Evolutionary conservation across 1,140 invertebrate genomes (phyloP).

Genomic region (Chlorops oryzae): DNA sequence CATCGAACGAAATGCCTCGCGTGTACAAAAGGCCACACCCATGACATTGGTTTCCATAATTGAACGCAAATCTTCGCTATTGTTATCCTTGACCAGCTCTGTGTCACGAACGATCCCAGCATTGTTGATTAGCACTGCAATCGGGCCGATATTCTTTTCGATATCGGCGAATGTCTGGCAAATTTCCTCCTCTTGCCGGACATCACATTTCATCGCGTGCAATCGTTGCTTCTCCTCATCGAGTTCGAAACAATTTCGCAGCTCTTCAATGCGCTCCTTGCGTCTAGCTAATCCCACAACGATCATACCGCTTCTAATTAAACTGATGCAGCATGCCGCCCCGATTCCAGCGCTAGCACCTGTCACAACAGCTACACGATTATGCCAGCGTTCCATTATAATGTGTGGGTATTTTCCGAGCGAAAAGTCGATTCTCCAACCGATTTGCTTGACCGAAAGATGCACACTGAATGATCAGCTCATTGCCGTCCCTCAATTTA

Average conservation of each 20-base stretch:
- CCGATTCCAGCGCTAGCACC: constrained; percentile 51
- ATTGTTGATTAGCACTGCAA: constrained; percentile 70
- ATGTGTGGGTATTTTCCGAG: too few species aligned
- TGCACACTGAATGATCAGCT: too few species aligned
- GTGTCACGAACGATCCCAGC: constrained; percentile 53
- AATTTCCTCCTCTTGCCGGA: constrained; percentile 61
- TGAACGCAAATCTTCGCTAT: constrained; percentile 21
- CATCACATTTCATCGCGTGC: constrained; percentile 53
- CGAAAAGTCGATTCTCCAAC: too few species aligned
- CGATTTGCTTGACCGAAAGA: too few species aligned
- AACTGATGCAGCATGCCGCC: constrained; percentile 37
- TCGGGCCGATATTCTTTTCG: constrained; percentile 55
- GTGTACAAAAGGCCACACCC: constrained; percentile 57
- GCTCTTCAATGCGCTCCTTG: constrained; percentile 27
- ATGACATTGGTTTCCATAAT: constrained; percentile 61
- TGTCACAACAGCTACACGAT: constrained; percentile 14
- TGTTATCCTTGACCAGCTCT: constrained; percentile 12
- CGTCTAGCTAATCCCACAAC: constrained; percentile 55
- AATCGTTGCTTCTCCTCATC: constrained; percentile 41
- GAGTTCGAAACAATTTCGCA: constrained; percentile 24
- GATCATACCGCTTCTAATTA: constrained; percentile 51
- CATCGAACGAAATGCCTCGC: constrained; percentile 61
- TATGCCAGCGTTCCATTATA: constrained; percentile 13
- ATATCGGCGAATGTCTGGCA: constrained; percentile 59
- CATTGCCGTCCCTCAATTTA: too few species aligned